Percentiles rank a stretch among this genome's conserved stretches.
Evolutionary conservation across 2,113 vertebrate genomes (phyloP).

Genomic region (Synodontis membranacea): DNA sequence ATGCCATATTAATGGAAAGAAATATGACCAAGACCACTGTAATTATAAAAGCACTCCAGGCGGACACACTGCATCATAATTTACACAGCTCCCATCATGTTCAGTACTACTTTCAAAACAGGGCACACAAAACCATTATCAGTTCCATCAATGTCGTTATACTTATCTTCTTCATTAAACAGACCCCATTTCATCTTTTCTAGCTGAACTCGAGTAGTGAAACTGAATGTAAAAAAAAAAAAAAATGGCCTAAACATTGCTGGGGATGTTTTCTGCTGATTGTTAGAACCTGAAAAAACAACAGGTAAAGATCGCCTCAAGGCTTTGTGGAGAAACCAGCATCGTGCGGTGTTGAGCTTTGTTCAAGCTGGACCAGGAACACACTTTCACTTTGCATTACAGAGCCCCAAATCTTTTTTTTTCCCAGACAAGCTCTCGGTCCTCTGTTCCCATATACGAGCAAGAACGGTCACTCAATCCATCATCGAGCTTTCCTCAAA

Average conservation of each 20-base stretch:
- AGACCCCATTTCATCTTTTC: constrained; percentile 28
- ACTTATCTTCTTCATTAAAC: constrained; percentile 57
- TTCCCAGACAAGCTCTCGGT: constrained; percentile 2
- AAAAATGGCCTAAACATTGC: constrained; percentile 3
- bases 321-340: constrained; percentile 31
- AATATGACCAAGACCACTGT: constrained; percentile 65
- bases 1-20: constrained; percentile 68
- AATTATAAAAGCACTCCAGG: constrained; percentile 74
- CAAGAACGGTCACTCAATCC: constrained; percentile 14
- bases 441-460: constrained; percentile 10
- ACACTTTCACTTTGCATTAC: constrained; percentile 25
- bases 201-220: constrained; percentile 15
- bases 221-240: background rate
- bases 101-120: constrained; percentile 54
- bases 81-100: constrained; percentile 62
- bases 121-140: constrained; percentile 48
- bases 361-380: constrained; percentile 28
- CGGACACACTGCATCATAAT: constrained; percentile 59
- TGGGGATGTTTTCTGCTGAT: constrained; percentile 7
- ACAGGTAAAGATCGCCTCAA: constrained; percentile 13
- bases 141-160: constrained; percentile 53
- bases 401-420: constrained; percentile 14
- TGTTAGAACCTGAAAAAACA: constrained; percentile 35
- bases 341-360: constrained; percentile 31
- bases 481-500: constrained; percentile 7